Evolutionary conservation across 1,140 invertebrate species (phyloP).

Genomic region (Myzus persicae): DNA sequence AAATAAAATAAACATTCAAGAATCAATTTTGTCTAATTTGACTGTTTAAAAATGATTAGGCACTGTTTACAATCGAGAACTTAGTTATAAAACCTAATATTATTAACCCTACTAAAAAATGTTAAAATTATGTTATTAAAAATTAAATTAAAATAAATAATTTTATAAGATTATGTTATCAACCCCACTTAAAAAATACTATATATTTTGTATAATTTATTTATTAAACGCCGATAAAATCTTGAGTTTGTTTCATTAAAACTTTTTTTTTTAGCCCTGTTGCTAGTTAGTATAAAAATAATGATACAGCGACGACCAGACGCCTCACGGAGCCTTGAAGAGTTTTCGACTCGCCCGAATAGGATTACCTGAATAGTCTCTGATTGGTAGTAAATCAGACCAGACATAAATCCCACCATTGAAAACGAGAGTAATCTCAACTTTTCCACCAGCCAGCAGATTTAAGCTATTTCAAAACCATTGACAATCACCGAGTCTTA

Average conservation of each 20-base stretch:
- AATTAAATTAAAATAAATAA: too few species aligned
- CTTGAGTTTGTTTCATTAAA: neutral
- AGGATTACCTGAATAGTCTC: conserved; percentile 3
- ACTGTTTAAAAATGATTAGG: neutral
- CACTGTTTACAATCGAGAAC: neutral
- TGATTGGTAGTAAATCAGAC: neutral
- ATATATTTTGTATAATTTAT: neutral
- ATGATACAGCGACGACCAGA: neutral
- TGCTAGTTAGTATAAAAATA: neutral
- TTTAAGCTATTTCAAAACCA: conserved; percentile 18
- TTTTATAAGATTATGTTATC: too few species aligned
- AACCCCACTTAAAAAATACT: neutral
- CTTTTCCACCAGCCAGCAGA: neutral
- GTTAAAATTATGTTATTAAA: too few species aligned
- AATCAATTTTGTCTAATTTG: neutral
- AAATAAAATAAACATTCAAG: neutral
- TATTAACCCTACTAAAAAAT: too few species aligned
- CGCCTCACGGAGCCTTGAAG: neutral
- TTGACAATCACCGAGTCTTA: neutral
- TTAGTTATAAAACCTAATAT: too few species aligned
- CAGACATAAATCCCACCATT: neutral
- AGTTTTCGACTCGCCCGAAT: neutral
- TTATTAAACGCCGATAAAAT: neutral
- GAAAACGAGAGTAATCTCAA: conserved; percentile 15
- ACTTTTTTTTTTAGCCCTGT: neutral